phyloP scores from a whole-genome alignment of 2,888 invertebrate species.

The Ochropleura leucogaster region DNA sequence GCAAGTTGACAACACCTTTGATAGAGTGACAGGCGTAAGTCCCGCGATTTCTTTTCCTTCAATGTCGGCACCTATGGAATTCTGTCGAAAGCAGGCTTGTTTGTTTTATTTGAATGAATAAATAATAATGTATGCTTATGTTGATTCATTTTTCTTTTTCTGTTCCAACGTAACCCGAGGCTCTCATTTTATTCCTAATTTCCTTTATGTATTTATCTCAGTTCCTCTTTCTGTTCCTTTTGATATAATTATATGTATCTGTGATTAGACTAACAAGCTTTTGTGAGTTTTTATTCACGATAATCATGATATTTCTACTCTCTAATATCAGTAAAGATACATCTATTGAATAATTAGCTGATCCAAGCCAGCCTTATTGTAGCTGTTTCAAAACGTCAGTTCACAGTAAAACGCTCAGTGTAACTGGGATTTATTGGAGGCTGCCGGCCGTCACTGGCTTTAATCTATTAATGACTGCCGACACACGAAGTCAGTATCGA shows the following conservation, averaged over 20 bases:
- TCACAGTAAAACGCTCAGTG: constrained; percentile 18
- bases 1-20: constrained; percentile 54
- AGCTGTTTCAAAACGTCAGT: constrained; percentile 18
- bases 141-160: constrained; percentile 21
- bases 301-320: background rate
- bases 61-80: constrained; percentile 8
- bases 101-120: constrained; percentile 30
- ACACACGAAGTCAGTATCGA: constrained; percentile 33
- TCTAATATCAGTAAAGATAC: background rate
- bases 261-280: background rate
- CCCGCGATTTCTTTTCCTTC: constrained; percentile 39
- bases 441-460: constrained; percentile 31
- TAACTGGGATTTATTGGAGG: constrained; percentile 41
- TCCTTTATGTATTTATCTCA: background rate
- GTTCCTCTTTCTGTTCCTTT: background rate
- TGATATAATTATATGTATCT: background rate
- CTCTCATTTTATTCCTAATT: background rate
- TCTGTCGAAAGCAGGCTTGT: background rate
- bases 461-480: constrained; percentile 45
- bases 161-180: background rate
- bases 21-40: constrained; percentile 59
- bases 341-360: background rate
- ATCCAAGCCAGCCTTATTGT: background rate
- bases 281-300: background rate
- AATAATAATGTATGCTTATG: constrained; percentile 2